Conservation (phyloP, 2,888 invertebrate genomes). For the Ditula angustiorana region DNA sequence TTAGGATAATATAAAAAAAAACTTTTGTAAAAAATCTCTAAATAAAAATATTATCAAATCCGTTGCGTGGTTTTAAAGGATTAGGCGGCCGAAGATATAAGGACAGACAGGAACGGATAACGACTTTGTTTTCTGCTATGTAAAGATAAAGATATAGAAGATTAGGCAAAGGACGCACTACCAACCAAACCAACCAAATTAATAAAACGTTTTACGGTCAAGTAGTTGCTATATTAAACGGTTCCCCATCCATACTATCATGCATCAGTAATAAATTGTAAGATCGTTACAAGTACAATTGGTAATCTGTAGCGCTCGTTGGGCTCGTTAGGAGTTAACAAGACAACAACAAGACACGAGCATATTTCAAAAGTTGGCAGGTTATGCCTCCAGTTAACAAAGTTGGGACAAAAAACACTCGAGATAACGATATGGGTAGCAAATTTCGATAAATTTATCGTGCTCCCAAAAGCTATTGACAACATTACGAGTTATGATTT, state of each 20-base stretch:
- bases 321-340: neutral
- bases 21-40: too few relatives aligned
- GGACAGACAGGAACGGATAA: too few relatives aligned
- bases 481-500: constrained; percentile 2
- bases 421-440: constrained; percentile 7
- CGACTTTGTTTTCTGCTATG: too few relatives aligned
- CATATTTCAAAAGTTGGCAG: constrained; percentile 16
- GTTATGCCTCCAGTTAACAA: neutral
- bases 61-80: too few relatives aligned
- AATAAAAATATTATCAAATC: too few relatives aligned
- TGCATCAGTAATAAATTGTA: constrained; percentile 3
- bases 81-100: too few relatives aligned
- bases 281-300: constrained; percentile 5
- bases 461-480: neutral
- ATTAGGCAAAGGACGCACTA: too few relatives aligned
- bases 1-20: too few relatives aligned
- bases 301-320: constrained; percentile 1
- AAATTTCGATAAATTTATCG: constrained; percentile 6
- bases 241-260: constrained; percentile 1
- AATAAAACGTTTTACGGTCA: constrained; percentile 3
- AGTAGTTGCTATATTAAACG: constrained; percentile 6
- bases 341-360: constrained; percentile 1
- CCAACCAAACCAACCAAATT: neutral
- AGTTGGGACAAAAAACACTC: constrained; percentile 8
- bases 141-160: too few relatives aligned